Evolutionary conservation across 1,140 invertebrate genomes (phyloP).

Genomic region (Goniozus legneri): DNA sequence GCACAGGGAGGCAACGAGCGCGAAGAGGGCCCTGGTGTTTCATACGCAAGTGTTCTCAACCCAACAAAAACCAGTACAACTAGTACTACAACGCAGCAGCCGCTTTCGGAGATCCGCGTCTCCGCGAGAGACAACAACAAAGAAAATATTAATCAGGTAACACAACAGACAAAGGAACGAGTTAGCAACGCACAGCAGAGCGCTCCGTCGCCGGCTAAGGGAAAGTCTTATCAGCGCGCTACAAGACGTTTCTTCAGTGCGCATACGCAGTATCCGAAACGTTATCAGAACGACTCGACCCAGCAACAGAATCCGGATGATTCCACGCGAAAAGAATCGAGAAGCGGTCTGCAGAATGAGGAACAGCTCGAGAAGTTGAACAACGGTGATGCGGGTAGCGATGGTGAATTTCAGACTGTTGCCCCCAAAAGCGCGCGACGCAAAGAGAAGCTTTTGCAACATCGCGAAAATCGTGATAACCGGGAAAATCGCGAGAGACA

Average conservation of each 20-base stretch:
- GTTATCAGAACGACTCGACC: conserved; percentile 2
- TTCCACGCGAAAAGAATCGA: neutral
- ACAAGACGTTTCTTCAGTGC: conserved; percentile 8
- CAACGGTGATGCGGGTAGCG: conserved; percentile 36
- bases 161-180: conserved; percentile 14
- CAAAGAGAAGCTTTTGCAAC: conserved; percentile 44
- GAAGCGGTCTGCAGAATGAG: neutral
- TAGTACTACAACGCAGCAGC: conserved; percentile 3
- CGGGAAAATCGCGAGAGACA: conserved; percentile 31
- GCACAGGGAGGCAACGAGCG: conserved; percentile 32
- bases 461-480: conserved; percentile 20
- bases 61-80: conserved; percentile 32
- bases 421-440: conserved; percentile 48
- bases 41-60: conserved; percentile 55
- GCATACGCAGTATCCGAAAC: neutral
- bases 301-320: conserved; percentile 2
- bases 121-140: conserved; percentile 55
- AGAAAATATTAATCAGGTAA: conserved; percentile 46
- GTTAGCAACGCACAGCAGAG: conserved; percentile 17
- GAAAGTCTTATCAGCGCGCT: conserved; percentile 28
- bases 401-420: conserved; percentile 49
- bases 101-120: conserved; percentile 8
- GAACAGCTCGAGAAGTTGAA: conserved; percentile 16
- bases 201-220: conserved; percentile 8
- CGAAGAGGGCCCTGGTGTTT: conserved; percentile 41